These are phyloP conservation scores for Halictus quadricinctus DNA, from an alignment of 2,888 invertebrate genomes.

Conservation along the genomic window DNA sequence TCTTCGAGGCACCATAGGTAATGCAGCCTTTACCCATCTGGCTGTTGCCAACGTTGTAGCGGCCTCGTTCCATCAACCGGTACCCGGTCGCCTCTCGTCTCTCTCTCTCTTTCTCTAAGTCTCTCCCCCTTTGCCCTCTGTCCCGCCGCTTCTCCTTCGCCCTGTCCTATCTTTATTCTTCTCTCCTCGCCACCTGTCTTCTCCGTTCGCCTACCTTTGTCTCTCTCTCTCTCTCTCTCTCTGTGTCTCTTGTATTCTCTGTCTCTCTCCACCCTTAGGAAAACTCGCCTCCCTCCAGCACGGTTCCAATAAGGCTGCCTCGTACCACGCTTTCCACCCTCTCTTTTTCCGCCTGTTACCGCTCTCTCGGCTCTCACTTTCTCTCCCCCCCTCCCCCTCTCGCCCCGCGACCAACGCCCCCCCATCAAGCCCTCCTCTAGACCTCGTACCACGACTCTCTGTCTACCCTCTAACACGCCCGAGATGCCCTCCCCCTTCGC, in stretches of 20 bases:
- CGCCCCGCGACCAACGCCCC: background rate
- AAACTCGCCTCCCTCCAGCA: conserved; percentile 76
- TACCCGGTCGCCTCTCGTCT: conserved; percentile 44
- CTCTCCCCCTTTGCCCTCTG: conserved; percentile 48
- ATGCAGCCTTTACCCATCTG: conserved; percentile 77
- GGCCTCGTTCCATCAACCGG: conserved; percentile 78
- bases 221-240: conserved; percentile 28
- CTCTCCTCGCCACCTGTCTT: conserved; percentile 66
- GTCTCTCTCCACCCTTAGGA: conserved; percentile 76
- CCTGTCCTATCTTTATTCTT: conserved; percentile 49
- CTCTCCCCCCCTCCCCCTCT: conserved; percentile 32
- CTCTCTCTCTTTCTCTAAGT: conserved; percentile 51
- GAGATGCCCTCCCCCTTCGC: conserved; percentile 38
- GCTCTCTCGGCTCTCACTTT: conserved; percentile 40
- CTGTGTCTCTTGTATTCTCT: conserved; percentile 38
- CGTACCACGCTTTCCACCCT: conserved; percentile 66
- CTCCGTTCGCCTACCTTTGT: conserved; percentile 33
- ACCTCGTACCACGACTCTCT: conserved; percentile 37
- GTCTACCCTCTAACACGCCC: conserved; percentile 46
- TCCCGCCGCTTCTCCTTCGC: conserved; percentile 39
- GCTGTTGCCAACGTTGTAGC: conserved; percentile 78
- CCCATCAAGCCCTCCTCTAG: conserved; percentile 42
- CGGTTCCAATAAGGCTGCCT: conserved; percentile 79
- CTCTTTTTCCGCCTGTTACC: conserved; percentile 61
- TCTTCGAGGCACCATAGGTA: conserved; percentile 75